Base-by-base conservation (phyloP, 2,888 invertebrate genomes). In the Andrena bicolor region DNA sequence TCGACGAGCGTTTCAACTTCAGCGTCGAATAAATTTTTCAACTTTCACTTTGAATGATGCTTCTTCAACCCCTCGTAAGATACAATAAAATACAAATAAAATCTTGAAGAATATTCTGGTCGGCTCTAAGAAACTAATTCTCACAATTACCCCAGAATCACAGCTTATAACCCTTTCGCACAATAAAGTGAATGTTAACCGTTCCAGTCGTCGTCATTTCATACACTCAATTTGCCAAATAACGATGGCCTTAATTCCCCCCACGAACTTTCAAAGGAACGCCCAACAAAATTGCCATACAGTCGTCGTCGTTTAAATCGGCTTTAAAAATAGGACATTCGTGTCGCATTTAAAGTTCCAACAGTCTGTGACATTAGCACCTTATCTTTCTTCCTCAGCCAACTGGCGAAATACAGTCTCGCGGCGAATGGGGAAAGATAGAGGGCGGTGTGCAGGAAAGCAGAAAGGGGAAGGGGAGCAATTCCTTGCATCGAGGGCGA, bases 361-460 rank as follows among this genome's bases (percentile, higher is more conserved):
- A 63, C 61, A 53, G 77, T 51, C 61, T 80, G 87, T 85, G 88
- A 91, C 89, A 90, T 91, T 92, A 91, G 88, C 88, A 86, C 89
- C 90, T 91, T 91, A 90, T 91, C 92, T 90, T 87, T 87, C 86
- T 85, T 85, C 74, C 78, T 89, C 90, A 89, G 87, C 86, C 89
- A 83, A 89, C 86, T 82, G 80, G 83, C 86, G 88, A 91, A 90
- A 90, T 89, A 89, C 86, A 80, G 49, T 63, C 65, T 51, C 56
- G 58, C 5, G 30, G 58, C 65, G 58, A 65, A 56, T 20, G 69
- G 58, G 61, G 53, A 70, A 41, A 71, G 74, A 76, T 77, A 53
- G 51, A 53, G 70, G 66, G 63, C 8, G 30, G 69, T 20, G n/a
- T 30, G 26, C n/a, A 35, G 73, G 69, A 53, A 48, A 66, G 51